Base-by-base conservation (phyloP, 2,113 vertebrate species). In the Amphiprion ocellaris region DNA sequence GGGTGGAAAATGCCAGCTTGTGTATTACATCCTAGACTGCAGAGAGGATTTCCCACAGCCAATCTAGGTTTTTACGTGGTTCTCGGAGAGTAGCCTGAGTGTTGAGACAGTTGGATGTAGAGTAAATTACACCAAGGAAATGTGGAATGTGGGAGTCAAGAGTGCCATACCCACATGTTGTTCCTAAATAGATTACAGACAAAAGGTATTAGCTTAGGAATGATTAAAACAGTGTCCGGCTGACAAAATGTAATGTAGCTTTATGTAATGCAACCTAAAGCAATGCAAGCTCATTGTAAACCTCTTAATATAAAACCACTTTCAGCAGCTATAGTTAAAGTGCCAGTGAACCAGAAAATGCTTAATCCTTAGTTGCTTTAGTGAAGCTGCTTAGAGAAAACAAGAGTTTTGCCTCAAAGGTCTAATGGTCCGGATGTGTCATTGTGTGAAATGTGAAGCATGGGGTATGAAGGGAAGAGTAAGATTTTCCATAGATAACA, bases 261-360 rank as follows among this genome's bases (percentile, higher is more conserved):
- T 10, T 8, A 37, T 37, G 33, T 37, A 37, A 7, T 37, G 33
- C 7, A 37, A 37, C 6, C 12, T 21, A 56, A 53, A 60, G 47
- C 39, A 59, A 66, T 33, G 15, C 62, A 61, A 78, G 77, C 67
- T 41, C 15, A 52, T 46, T 23, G 30, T 50, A 54, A 59, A 4
- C 21, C 65, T 21, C 21, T 11, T 44, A 24, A 37, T 21, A 11
- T 11, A 63, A 74, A 54, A 46, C 47, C 56, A 56, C 37, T 15
- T 44, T 53, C 41, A 67, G 33, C 49, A 63, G 77, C 77, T 72
- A 16, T 63, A n/a, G 37, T 33, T 14, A 11, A 75, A 61, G 33
- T 73, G 33, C 52, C 74, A 78, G 17, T 86, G 65, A 85, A 61
- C 62, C 67, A 69, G 58, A 74, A 61, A 56, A 49, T 50, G 26